These are phyloP conservation scores for Lepus europaeus DNA, from an alignment of 2,113 vertebrate species.

Conservation along the genomic window DNA sequence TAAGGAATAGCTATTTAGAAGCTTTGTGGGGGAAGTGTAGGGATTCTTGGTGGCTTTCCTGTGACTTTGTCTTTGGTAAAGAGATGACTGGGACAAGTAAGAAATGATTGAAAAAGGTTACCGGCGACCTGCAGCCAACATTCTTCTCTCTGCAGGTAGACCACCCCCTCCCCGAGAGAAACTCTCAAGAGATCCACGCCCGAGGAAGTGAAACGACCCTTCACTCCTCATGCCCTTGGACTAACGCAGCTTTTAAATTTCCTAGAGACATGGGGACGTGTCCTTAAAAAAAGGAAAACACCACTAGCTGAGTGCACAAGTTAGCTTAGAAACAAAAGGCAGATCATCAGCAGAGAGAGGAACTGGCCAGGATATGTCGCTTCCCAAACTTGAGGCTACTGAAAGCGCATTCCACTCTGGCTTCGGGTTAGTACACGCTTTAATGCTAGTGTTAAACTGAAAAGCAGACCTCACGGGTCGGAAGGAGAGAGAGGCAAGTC, in stretches of 20 bases:
- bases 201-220: constrained; percentile 13
- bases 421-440: constrained; percentile 11
- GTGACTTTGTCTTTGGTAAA: constrained; percentile 46
- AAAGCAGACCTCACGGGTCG: not conserved
- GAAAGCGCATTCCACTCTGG: not conserved
- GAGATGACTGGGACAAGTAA: too few relatives aligned
- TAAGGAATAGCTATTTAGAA: constrained; percentile 35
- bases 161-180: constrained; percentile 52
- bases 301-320: not conserved
- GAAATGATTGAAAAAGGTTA: constrained; percentile 27
- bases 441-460: not conserved
- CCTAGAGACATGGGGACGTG: not conserved
- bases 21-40: not conserved
- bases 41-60: constrained; percentile 11
- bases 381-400: not conserved
- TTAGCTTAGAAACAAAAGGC: constrained; percentile 49
- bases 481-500: not conserved
- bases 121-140: not conserved
- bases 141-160: constrained; percentile 43
- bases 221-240: not conserved
- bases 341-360: not conserved
- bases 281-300: not conserved
- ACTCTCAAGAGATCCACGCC: constrained; percentile 12
- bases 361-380: not conserved
- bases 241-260: not conserved